Conservation (phyloP, 2,113 vertebrate genomes). For the Callopanchax toddi region DNA sequence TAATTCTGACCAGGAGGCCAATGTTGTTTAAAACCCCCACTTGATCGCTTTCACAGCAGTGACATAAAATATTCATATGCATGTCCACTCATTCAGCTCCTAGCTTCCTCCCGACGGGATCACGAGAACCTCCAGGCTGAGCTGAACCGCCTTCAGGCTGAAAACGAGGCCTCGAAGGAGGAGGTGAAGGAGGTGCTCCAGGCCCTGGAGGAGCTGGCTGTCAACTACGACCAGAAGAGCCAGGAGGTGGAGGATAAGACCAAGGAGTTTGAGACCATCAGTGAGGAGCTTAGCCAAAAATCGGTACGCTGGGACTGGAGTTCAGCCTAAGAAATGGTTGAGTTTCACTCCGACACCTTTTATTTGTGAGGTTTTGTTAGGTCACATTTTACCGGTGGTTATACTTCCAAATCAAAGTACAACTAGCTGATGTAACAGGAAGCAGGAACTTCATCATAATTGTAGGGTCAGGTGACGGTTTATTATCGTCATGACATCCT, state of each 20-base stretch:
- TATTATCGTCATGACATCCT: not conserved
- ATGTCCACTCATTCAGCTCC: slow-evolving; percentile 75
- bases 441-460: not conserved
- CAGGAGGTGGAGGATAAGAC: slow-evolving; percentile 98
- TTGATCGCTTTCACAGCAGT: not conserved
- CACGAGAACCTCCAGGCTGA: slow-evolving; percentile 95
- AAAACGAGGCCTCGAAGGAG: slow-evolving; percentile 97
- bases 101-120: slow-evolving; percentile 91
- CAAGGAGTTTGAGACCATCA: slow-evolving; percentile 92
- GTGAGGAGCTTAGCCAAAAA: slow-evolving; percentile 98
- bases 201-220: slow-evolving; percentile 95
- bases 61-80: no score
- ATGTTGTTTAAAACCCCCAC: not conserved
- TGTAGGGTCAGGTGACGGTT: not conserved
- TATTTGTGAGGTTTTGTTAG: not conserved
- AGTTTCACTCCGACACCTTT: not conserved
- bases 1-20: not conserved
- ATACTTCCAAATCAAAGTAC: not conserved
- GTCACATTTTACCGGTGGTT: not conserved
- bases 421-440: not conserved
- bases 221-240: slow-evolving; percentile 98
- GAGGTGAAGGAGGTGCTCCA: slow-evolving; percentile 98
- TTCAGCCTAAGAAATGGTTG: no score
- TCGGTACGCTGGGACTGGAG: slow-evolving; percentile 85
- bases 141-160: slow-evolving; percentile 93